Evolutionary conservation across 2,888 invertebrate genomes (phyloP).

Genomic region (Callyntrura guangdongensis): DNA sequence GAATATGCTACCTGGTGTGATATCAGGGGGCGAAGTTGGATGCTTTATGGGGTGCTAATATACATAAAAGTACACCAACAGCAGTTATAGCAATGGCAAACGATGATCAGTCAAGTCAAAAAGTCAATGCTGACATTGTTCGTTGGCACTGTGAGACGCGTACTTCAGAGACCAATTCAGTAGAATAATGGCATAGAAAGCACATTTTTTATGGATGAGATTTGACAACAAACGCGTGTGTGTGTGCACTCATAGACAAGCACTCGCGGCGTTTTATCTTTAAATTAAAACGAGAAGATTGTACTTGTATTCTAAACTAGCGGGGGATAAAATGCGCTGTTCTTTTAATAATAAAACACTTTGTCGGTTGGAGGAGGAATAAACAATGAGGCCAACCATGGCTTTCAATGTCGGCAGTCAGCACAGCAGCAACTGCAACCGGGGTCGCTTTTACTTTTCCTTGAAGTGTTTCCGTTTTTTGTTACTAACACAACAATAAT

Average conservation of each 20-base stretch:
- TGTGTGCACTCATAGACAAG: no score
- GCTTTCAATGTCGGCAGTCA: no score
- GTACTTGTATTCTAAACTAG: background rate
- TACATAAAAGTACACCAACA: background rate
- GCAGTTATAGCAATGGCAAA: background rate
- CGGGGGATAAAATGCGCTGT: background rate
- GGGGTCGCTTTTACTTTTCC: background rate
- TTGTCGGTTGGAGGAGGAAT: background rate
- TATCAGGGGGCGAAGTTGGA: background rate
- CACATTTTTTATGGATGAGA: no score
- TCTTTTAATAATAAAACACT: background rate
- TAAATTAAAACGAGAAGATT: background rate
- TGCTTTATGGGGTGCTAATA: background rate
- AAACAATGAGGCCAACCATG: background rate
- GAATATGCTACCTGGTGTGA: background rate
- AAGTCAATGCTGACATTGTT: background rate
- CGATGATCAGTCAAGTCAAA: constrained; percentile 22
- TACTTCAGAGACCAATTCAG: background rate
- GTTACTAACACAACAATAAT: no score
- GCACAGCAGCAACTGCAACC: background rate
- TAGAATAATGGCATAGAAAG: background rate
- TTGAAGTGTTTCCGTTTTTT: background rate
- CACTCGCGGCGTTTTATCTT: background rate
- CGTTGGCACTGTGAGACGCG: background rate
- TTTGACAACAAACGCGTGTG: no score